Conservation (phyloP, 1,140 invertebrate genomes). For the Bombus terrestris region DNA sequence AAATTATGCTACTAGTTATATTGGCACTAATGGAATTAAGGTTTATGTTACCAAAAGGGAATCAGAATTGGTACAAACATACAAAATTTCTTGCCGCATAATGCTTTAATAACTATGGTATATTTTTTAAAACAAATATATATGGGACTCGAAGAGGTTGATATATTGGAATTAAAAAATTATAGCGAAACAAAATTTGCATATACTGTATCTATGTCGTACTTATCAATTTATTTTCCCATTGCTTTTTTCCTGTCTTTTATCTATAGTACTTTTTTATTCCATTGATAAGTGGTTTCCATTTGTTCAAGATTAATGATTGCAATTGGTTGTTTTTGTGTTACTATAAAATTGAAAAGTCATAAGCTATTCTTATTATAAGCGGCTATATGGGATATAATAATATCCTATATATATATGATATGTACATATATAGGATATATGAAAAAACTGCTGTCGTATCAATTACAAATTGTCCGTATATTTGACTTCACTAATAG, state of each 20-base stretch:
- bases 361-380: neutral
- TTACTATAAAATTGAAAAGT: conserved; percentile 5
- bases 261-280: neutral
- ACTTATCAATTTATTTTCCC: neutral
- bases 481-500: conserved; percentile 75
- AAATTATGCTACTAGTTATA: neutral
- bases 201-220: neutral
- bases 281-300: neutral
- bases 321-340: neutral
- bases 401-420: neutral
- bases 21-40: neutral
- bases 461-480: conserved; percentile 74
- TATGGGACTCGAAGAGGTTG: neutral
- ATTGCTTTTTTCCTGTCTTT: neutral
- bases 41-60: neutral
- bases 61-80: neutral
- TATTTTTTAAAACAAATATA: too few relatives aligned
- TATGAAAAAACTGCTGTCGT: conserved; percentile 41
- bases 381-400: neutral
- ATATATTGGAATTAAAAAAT: neutral
- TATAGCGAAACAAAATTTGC: neutral
- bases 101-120: too few relatives aligned
- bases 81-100: too few relatives aligned
- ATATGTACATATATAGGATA: conserved; percentile 17
- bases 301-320: neutral